Evolutionary conservation across 2,888 invertebrate species (phyloP), one percentile per base, ranked within the genome.

Genomic region (Hirtodrosophila cameraria): DNA sequence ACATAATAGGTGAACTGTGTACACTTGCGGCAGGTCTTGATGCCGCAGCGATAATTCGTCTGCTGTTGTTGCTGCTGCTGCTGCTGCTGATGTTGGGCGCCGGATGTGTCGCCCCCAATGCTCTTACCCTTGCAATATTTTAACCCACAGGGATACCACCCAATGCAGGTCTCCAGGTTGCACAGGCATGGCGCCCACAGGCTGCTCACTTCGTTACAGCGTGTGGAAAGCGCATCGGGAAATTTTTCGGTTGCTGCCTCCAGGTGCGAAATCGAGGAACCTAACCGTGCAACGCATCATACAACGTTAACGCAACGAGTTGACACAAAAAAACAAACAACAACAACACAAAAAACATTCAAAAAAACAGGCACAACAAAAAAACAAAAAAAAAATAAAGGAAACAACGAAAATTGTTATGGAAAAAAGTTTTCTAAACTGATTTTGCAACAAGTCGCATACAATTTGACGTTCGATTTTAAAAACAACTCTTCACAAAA

Each of bases 81-180:
- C 20, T 62, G 63, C 41, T 59, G 65, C 31, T 48, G 23, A 23
- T 23, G 61, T 11, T 60, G 76, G 25, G 68, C 73, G 25, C 68
- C 88, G 39, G 89, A 87, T 31, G 88, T 78, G 64, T 88, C 88
- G 20, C 59, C 68, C 28, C 20, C 65, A 16, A 93, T 93, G 36
- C 94, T 94, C 90, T 95, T 95, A 36, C 95, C 95, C 86, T 97
- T 96, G 91, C 98, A 98, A 91, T 97, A 98, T 89, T 98, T 98
- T 35, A 98, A 92, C 15, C 97, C 97, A 90, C 98, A 98, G 0
- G 98, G 98, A 91, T 97, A 98, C 98, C 98, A 98, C 49, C 97
- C 97, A 48, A 98, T 95, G 90, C 97, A 97, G 66, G 95, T 94
- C 92, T 97, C 96, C 78, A 97, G 92, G 52, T 95, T 95, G 90